Evolutionary conservation across 1,140 invertebrate species (phyloP).

Genomic region (Lasioglossum baleicum): DNA sequence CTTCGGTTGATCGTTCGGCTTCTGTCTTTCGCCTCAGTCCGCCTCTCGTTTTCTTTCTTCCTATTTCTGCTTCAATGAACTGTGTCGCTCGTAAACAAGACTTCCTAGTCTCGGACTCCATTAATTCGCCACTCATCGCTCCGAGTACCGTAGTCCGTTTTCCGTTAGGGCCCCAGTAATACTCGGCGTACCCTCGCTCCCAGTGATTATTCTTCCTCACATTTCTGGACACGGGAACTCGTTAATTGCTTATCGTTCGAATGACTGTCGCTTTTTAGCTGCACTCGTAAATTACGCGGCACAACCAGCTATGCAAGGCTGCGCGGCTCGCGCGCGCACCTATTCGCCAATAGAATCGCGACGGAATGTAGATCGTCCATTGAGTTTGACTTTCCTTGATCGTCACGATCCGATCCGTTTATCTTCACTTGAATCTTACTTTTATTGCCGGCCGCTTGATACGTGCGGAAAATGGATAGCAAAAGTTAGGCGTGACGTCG

Average conservation of each 20-base stretch:
- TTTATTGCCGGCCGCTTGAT: no score
- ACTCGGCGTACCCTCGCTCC: constrained; percentile 10
- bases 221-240: constrained; percentile 1
- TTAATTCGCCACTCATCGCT: constrained; percentile 69
- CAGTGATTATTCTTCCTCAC: constrained; percentile 19
- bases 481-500: no score
- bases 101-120: constrained; percentile 61
- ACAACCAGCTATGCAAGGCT: no score
- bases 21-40: neutral
- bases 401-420: no score
- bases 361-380: no score
- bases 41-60: constrained; percentile 30
- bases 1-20: neutral
- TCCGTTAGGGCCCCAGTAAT: constrained; percentile 66
- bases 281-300: neutral
- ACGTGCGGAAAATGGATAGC: no score
- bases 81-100: constrained; percentile 71
- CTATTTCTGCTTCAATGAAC: constrained; percentile 75
- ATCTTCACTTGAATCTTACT: no score
- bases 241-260: constrained; percentile 29
- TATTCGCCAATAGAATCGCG: no score
- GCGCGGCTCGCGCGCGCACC: no score
- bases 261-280: constrained; percentile 22
- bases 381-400: no score
- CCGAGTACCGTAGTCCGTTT: constrained; percentile 60